Evolutionary conservation across 2,797 vertebrate genomes (phyloP).

Genomic region (Hemitrygon akajei): DNA sequence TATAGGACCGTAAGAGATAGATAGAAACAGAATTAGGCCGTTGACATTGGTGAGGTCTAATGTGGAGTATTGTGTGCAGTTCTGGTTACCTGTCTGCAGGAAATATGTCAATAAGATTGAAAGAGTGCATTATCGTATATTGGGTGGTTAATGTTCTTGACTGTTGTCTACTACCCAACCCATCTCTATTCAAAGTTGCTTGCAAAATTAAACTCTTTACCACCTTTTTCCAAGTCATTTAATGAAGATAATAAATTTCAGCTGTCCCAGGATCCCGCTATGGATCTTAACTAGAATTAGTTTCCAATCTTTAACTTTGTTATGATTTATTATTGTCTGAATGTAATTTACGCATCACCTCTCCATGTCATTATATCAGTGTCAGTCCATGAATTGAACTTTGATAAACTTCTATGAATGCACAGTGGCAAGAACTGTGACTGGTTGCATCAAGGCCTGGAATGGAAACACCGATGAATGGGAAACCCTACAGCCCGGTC

Average conservation of each 20-base stretch:
- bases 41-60: too few species aligned
- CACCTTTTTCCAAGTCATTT: not conserved
- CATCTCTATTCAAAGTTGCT: not conserved
- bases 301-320: not conserved
- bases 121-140: not conserved
- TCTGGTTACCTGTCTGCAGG: too few species aligned
- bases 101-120: too few species aligned
- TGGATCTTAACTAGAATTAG: not conserved
- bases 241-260: not conserved
- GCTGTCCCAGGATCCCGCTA: not conserved
- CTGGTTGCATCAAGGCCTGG: too few species aligned
- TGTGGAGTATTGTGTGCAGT: too few species aligned
- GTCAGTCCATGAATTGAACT: not conserved
- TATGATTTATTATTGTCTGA: not conserved
- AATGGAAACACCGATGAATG: too few species aligned
- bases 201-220: not conserved
- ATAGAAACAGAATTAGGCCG: too few species aligned
- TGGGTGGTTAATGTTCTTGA: not conserved
- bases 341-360: not conserved
- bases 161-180: not conserved
- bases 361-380: not conserved
- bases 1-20: too few species aligned
- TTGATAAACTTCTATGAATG: too few species aligned
- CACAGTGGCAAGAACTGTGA: too few species aligned
- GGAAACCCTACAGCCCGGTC: too few species aligned